Conservation (phyloP, 1,140 invertebrate species). For the Elymnias hypermnestra region DNA sequence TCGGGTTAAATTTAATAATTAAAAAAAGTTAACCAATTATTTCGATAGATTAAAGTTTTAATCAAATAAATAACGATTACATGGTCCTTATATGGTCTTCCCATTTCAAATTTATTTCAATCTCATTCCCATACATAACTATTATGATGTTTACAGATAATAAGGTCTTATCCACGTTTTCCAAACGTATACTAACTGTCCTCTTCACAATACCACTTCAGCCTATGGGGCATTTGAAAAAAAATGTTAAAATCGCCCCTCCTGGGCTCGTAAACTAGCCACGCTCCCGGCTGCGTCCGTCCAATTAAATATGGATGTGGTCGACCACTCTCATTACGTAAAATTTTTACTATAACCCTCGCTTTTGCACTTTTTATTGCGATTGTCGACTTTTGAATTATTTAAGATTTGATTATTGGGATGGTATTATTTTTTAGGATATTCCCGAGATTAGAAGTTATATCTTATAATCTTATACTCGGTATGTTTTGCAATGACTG, state of each 20-base stretch:
- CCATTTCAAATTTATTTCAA: too few relatives aligned
- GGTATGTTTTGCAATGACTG: too few relatives aligned
- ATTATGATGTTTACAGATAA: too few relatives aligned
- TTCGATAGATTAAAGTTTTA: too few relatives aligned
- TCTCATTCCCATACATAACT: too few relatives aligned
- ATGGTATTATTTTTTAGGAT: conserved; percentile 1
- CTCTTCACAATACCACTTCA: conserved; percentile 66
- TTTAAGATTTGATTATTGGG: conserved; percentile 2
- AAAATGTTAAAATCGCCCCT: conserved; percentile 63
- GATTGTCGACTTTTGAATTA: conserved; percentile 21
- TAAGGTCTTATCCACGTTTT: conserved; percentile 25
- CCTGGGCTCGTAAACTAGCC: conserved; percentile 53
- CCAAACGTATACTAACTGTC: conserved; percentile 39
- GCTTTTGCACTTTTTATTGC: conserved; percentile 38
- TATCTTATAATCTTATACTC: too few relatives aligned
- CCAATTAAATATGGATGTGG: conserved; percentile 70
- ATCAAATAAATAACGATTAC: too few relatives aligned
- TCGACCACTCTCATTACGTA: conserved; percentile 58
- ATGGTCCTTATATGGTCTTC: too few relatives aligned
- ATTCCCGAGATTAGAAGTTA: too few relatives aligned
- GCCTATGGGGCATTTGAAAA: conserved; percentile 64
- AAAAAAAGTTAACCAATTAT: too few relatives aligned
- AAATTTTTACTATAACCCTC: conserved; percentile 48
- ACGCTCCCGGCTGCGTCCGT: conserved; percentile 32
- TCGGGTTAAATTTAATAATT: too few relatives aligned